Percentiles rank a stretch among this genome's conserved stretches.
Conservation (phyloP, 1,140 invertebrate genomes). For the Drosophila nannoptera region DNA sequence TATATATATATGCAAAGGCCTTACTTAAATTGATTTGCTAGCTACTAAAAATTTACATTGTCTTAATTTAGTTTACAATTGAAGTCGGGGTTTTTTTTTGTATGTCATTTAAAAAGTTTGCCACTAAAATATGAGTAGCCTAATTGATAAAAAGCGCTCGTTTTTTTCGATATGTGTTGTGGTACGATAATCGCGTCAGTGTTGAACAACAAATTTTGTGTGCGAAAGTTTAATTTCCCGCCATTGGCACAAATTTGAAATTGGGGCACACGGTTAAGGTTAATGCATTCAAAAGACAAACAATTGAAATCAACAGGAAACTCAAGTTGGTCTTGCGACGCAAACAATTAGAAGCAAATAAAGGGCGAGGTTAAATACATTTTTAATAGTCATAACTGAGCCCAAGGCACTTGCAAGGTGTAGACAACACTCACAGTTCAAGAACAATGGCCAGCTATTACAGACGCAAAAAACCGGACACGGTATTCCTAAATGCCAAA, state of each 20-base stretch:
- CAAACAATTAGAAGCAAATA: conserved; percentile 43
- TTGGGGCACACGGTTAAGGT: conserved; percentile 69
- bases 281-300: conserved; percentile 71
- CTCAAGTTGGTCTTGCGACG: conserved; percentile 54
- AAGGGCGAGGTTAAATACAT: conserved; percentile 53
- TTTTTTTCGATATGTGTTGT: too few species aligned
- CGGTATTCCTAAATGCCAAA: conserved; percentile 73
- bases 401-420: conserved; percentile 35
- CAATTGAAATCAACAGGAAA: conserved; percentile 74
- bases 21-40: too few species aligned
- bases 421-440: conserved; percentile 45
- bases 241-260: conserved; percentile 61
- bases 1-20: too few species aligned
- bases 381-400: conserved; percentile 54
- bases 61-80: too few species aligned
- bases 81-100: too few species aligned
- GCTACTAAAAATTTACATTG: too few species aligned
- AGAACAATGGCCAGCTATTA: conserved; percentile 69
- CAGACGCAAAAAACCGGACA: conserved; percentile 69
- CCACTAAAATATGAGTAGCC: too few species aligned
- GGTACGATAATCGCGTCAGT: conserved; percentile 20
- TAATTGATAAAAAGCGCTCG: too few species aligned
- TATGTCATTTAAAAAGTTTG: too few species aligned
- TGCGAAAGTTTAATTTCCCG: conserved; percentile 9
- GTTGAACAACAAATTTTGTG: conserved; percentile 5